These are phyloP conservation scores for Hypercompe scribonia DNA, from an alignment of 2,888 invertebrate species.

Conservation along the genomic window DNA sequence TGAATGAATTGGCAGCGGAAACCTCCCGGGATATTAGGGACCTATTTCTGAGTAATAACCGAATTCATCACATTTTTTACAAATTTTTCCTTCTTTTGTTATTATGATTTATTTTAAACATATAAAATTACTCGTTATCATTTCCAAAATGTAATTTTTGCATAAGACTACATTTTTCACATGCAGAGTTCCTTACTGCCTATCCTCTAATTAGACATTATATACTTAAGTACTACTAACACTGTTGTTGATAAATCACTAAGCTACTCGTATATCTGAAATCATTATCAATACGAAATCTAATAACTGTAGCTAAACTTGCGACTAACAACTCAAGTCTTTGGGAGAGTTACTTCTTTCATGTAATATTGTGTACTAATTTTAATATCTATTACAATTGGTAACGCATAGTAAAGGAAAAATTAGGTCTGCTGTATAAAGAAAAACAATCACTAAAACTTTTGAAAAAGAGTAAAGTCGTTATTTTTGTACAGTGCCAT, in stretches of 20 bases:
- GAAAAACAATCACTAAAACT: not conserved
- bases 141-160: not conserved
- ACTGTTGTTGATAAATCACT: too few relatives aligned
- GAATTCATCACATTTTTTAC: too few relatives aligned
- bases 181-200: not conserved
- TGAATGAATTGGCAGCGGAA: not conserved
- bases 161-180: not conserved
- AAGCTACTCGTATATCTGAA: not conserved
- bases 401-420: not conserved
- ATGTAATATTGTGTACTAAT: too few relatives aligned
- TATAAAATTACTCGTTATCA: too few relatives aligned
- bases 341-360: too few relatives aligned
- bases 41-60: too few relatives aligned
- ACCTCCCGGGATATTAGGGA: not conserved
- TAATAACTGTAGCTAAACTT: not conserved
- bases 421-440: not conserved
- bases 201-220: not conserved
- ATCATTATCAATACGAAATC: not conserved
- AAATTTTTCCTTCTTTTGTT: not conserved
- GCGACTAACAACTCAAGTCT: too few relatives aligned
- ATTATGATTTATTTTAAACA: not conserved
- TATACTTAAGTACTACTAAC: not conserved
- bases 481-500: not conserved
- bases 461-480: not conserved
- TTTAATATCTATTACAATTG: too few relatives aligned